phyloP scores from a whole-genome alignment of 2,888 invertebrate genomes.

The Lasioglossum pauxillum region DNA sequence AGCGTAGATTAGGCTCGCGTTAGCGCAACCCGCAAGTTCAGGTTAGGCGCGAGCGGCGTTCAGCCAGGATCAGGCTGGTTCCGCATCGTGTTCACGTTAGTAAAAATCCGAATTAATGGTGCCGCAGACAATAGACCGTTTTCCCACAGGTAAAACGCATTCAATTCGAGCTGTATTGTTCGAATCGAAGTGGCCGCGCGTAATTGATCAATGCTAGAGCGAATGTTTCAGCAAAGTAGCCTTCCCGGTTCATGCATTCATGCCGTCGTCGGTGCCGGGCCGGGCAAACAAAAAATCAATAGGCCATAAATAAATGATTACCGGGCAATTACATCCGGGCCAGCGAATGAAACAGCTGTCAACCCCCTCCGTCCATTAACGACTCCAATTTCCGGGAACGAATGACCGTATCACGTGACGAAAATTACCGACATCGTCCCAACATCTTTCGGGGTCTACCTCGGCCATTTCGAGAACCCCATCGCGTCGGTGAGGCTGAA shows the following conservation, averaged over 20 bases:
- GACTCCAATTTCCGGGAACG: conserved; percentile 19
- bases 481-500: conserved; percentile 3
- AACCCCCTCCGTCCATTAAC: neutral
- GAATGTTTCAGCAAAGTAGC: neutral
- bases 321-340: neutral
- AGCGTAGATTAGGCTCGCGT: neutral
- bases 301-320: conserved; percentile 8
- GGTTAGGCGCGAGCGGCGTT: neutral
- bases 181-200: neutral
- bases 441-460: conserved; percentile 32
- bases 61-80: neutral
- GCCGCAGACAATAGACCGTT: neutral
- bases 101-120: neutral
- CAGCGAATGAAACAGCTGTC: conserved; percentile 5
- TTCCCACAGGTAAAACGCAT: neutral
- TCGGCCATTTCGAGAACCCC: neutral
- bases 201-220: neutral
- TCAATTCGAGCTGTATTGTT: neutral
- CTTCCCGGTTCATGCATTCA: neutral
- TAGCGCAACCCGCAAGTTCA: neutral
- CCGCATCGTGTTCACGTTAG: neutral
- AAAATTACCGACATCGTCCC: conserved; percentile 46
- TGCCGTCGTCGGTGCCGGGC: neutral
- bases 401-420: conserved; percentile 49
- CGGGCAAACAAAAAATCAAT: neutral